phyloP scores from a whole-genome alignment of 2,113 vertebrate species.

The Bagarius yarrelli region DNA sequence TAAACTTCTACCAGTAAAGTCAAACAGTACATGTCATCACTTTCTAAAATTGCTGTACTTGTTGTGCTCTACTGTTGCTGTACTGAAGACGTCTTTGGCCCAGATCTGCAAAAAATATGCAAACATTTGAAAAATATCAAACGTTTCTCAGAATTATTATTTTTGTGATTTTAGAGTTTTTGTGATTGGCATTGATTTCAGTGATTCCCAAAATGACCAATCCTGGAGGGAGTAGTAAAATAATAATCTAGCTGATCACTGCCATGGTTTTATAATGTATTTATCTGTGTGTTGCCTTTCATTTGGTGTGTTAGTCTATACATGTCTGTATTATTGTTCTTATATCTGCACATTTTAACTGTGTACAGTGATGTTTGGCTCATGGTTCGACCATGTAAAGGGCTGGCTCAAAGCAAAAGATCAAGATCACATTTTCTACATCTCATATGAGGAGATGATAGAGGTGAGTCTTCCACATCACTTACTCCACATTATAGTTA shows the following conservation, averaged over 20 bases:
- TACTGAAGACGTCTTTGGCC: no score
- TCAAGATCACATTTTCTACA: constrained; percentile 56
- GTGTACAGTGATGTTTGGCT: constrained; percentile 65
- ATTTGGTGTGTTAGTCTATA: neutral
- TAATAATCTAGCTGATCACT: neutral
- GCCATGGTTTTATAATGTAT: neutral
- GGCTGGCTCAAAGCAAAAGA: constrained; percentile 64
- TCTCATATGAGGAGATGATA: constrained; percentile 64
- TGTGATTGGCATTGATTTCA: neutral
- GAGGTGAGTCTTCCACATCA: constrained; percentile 41
- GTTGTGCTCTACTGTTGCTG: no score
- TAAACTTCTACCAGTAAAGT: no score
- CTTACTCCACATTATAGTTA: neutral
- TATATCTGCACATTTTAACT: neutral
- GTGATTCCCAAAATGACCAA: no score
- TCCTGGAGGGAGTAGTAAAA: neutral
- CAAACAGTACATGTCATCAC: no score
- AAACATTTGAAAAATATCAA: no score
- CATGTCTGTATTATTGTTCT: neutral
- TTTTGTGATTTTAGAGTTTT: no score
- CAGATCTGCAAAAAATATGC: no score
- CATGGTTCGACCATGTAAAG: constrained; percentile 75
- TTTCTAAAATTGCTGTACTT: no score
- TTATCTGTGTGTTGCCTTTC: neutral
- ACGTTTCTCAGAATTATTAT: no score